A percentile compares a stretch with the other conserved stretches of the same genome.
These are phyloP conservation scores for Brachyptera putata DNA, from an alignment of 2,888 invertebrate genomes.

Conservation along the genomic window DNA sequence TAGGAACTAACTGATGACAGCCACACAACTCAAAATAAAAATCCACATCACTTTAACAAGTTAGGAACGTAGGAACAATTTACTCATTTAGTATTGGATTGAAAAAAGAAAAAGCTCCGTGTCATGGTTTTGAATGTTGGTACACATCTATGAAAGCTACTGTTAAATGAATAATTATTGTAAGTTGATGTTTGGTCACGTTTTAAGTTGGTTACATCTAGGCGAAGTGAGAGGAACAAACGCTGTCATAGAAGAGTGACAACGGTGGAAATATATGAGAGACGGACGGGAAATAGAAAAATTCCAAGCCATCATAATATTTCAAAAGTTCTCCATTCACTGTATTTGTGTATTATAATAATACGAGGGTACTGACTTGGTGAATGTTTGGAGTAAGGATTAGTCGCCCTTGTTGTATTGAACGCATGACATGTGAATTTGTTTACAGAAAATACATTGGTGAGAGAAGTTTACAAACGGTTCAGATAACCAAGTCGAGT, in stretches of 20 bases:
- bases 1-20: not conserved
- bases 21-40: constrained; percentile 3
- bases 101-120: not conserved
- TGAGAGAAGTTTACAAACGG: too few species aligned
- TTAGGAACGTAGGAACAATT: constrained; percentile 9
- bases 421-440: too few species aligned
- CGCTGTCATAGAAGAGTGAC: not conserved
- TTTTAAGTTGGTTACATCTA: not conserved
- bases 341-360: too few species aligned
- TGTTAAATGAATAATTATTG: not conserved
- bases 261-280: not conserved
- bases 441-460: too few species aligned
- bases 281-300: not conserved
- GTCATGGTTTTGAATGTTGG: constrained; percentile 6
- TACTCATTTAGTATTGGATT: constrained; percentile 18
- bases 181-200: constrained; percentile 13
- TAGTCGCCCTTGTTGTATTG: too few species aligned
- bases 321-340: too few species aligned
- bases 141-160: constrained; percentile 11
- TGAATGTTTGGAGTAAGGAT: too few species aligned
- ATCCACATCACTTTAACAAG: not conserved
- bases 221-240: constrained; percentile 1
- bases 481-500: too few species aligned
- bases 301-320: not conserved
- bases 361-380: too few species aligned